A percentile compares a stretch with the other conserved stretches of the same genome.
phyloP scores from a whole-genome alignment of 2,888 invertebrate species.

The Hanleya hanleyi region DNA sequence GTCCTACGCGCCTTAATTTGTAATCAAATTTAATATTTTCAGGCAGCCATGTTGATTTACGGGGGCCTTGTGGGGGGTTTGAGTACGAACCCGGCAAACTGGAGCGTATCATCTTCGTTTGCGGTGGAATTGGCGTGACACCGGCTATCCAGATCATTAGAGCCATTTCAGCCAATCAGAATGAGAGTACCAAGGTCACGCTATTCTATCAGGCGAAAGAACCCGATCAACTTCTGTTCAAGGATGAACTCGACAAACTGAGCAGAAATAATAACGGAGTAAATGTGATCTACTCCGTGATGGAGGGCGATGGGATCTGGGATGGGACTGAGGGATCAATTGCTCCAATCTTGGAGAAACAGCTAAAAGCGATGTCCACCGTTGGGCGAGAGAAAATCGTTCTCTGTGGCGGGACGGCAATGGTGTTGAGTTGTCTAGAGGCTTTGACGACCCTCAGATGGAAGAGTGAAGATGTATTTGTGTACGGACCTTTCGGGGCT shows the following conservation, averaged over 20 bases:
- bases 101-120: not conserved
- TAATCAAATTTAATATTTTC: not conserved
- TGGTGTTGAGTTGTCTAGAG: not conserved
- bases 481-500: slow-evolving; percentile 4
- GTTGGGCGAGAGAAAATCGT: no score
- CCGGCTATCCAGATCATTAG: slow-evolving; percentile 7
- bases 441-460: not conserved
- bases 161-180: not conserved
- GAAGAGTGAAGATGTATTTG: not conserved
- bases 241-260: not conserved
- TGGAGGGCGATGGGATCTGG: not conserved
- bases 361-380: no score
- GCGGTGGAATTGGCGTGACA: slow-evolving; percentile 3
- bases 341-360: no score
- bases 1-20: no score
- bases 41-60: not conserved
- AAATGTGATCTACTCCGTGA: not conserved
- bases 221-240: not conserved
- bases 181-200: not conserved
- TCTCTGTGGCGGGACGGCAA: slow-evolving; percentile 4
- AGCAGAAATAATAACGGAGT: not conserved
- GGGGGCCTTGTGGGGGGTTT: slow-evolving; percentile 6
- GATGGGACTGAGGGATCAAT: not conserved
- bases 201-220: slow-evolving; percentile 5
- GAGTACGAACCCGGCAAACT: slow-evolving; percentile 1